Percentiles rank a stretch among this genome's conserved stretches.
These are phyloP conservation scores for Rhyacichthys aspro DNA, from an alignment of 2,797 vertebrate species.

Conservation along the genomic window DNA sequence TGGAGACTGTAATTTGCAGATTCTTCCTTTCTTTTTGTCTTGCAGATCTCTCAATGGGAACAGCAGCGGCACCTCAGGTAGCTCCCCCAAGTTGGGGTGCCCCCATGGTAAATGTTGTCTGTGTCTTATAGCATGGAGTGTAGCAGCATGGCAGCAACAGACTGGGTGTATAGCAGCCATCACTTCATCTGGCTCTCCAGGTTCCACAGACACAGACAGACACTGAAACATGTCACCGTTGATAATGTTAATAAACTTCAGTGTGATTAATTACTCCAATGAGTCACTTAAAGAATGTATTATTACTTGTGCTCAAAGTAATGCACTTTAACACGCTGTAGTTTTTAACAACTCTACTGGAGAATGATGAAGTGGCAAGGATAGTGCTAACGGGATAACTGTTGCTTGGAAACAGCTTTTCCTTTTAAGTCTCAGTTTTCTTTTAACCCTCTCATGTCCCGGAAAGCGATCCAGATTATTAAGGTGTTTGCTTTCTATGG, in stretches of 20 bases:
- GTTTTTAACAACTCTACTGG: constrained; percentile 45
- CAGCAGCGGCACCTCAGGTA: constrained; percentile 92
- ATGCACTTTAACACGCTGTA: not conserved
- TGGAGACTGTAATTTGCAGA: constrained; percentile 46
- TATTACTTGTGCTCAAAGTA: not conserved
- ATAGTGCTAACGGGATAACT: constrained; percentile 33
- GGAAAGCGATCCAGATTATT: constrained; percentile 14
- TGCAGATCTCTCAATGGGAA: constrained; percentile 89
- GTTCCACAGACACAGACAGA: constrained; percentile 30
- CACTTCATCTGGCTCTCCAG: constrained; percentile 66
- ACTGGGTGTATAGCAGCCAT: constrained; percentile 61
- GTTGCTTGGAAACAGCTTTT: constrained; percentile 57
- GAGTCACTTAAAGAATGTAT: not conserved
- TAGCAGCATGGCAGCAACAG: constrained; percentile 75
- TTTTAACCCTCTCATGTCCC: constrained; percentile 13
- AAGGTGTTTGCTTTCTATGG: constrained; percentile 23
- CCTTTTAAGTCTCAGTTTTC: constrained; percentile 24
- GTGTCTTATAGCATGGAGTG: constrained; percentile 81
- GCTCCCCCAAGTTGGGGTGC: constrained; percentile 95
- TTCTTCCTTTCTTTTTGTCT: constrained; percentile 19
- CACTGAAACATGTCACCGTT: constrained; percentile 14
- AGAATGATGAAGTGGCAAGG: constrained; percentile 61
- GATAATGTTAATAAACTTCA: no score
- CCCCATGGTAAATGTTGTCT: constrained; percentile 91
- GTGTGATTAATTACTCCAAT: not conserved